Conservation (phyloP, 2,113 vertebrate genomes). For the Calyptomena viridis region DNA sequence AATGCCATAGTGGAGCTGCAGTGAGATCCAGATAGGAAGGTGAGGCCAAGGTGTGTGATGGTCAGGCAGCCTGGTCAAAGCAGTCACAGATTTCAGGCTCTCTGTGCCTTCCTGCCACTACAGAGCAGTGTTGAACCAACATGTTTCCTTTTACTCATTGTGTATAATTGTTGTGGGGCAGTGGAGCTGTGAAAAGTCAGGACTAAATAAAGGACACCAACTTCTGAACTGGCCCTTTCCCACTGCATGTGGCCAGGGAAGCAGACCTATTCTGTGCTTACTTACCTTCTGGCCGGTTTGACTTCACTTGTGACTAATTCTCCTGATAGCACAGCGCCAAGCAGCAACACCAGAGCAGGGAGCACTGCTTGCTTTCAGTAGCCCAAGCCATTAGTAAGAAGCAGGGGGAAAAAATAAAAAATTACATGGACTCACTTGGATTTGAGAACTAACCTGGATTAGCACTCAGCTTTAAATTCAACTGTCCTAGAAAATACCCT, state of each 20-base stretch:
- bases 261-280: neutral
- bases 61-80: neutral
- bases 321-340: neutral
- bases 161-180: fast-evolving
- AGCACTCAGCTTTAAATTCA: neutral
- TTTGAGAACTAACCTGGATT: neutral
- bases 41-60: neutral
- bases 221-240: neutral
- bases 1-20: neutral
- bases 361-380: neutral
- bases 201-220: neutral
- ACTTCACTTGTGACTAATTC: neutral
- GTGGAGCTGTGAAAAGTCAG: neutral
- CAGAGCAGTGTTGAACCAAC: neutral
- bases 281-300: neutral
- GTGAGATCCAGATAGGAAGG: neutral
- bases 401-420: neutral
- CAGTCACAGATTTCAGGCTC: neutral
- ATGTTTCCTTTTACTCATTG: neutral
- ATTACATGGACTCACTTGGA: neutral
- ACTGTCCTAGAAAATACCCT: neutral
- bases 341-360: neutral
- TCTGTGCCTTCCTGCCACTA: neutral
- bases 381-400: neutral
- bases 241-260: fast-evolving